phyloP scores from a whole-genome alignment of 2,113 vertebrate species.

The Daphoenositta chrysoptera region DNA sequence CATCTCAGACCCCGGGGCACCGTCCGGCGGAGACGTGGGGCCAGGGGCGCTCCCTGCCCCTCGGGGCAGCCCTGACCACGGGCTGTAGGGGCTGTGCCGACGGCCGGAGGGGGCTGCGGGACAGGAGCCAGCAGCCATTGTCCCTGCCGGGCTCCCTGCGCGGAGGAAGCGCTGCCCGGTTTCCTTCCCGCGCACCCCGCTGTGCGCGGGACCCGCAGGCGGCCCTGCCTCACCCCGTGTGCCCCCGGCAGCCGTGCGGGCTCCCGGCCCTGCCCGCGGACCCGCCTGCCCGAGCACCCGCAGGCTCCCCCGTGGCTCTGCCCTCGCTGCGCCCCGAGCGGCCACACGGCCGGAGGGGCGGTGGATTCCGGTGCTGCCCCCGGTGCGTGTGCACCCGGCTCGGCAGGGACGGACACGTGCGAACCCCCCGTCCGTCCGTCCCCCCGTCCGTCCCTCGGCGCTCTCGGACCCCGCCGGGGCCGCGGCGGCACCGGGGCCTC shows the following conservation, averaged over 20 bases:
- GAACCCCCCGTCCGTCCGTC: too few relatives aligned
- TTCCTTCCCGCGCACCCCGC: not conserved
- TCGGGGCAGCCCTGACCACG: fast-evolving
- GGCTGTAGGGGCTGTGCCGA: not conserved
- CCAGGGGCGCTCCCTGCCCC: fast-evolving
- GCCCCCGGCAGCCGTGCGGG: not conserved
- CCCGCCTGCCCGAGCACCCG: too few relatives aligned
- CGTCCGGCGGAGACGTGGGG: too few relatives aligned
- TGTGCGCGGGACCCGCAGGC: not conserved
- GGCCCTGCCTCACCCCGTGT: not conserved
- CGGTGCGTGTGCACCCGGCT: not conserved
- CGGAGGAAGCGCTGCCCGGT: not conserved
- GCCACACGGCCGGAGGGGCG: not conserved
- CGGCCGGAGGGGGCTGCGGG: not conserved
- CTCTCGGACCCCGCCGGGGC: not conserved
- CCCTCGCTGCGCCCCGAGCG: not conserved
- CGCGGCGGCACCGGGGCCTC: not conserved
- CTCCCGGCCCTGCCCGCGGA: not conserved
- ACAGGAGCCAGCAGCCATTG: not conserved
- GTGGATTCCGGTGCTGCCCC: not conserved
- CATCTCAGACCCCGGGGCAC: not conserved
- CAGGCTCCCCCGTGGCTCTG: not conserved
- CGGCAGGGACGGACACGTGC: not conserved
- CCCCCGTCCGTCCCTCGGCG: too few relatives aligned
- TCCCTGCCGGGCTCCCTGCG: not conserved